Conservation (phyloP, 2,797 vertebrate genomes). For the Rhinoraja longicauda region DNA sequence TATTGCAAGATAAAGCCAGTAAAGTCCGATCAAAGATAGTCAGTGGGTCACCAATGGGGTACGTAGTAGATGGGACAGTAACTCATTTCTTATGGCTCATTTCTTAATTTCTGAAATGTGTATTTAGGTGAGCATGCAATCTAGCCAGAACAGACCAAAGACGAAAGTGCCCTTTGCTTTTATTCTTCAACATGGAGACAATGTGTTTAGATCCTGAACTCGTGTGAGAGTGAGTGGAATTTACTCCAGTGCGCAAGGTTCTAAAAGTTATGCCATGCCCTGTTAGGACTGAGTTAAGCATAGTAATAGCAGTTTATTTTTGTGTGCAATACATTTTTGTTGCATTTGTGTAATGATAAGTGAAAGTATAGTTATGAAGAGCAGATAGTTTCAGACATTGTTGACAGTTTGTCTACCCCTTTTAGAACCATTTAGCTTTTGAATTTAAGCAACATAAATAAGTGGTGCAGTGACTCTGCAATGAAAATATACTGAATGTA, state of each 20-base stretch:
- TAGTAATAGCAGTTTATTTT: not conserved
- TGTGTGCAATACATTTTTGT: not conserved
- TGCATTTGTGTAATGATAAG: not conserved
- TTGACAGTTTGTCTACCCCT: not conserved
- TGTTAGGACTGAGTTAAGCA: not conserved
- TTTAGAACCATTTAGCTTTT: not conserved
- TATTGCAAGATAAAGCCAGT: too few relatives aligned
- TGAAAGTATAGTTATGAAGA: not conserved
- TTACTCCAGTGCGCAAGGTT: not conserved
- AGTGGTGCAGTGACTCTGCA: not conserved
- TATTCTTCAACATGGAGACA: not conserved
- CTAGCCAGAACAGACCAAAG: not conserved
- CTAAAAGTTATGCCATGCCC: not conserved
- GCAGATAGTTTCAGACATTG: not conserved
- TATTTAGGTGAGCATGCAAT: not conserved
- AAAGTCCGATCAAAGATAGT: too few relatives aligned
- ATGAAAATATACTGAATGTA: not conserved
- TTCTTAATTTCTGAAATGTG: not conserved
- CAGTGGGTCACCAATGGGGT: too few relatives aligned
- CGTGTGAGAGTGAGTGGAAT: not conserved
- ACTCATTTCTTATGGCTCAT: not conserved
- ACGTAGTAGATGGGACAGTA: too few relatives aligned
- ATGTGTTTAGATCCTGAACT: too few relatives aligned
- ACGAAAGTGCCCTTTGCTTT: not conserved
- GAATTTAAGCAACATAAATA: not conserved